Evolutionary conservation across 2,797 vertebrate genomes (phyloP), one percentile per base, ranked within the genome.

Genomic region (Chiroxiphia lanceolata): DNA sequence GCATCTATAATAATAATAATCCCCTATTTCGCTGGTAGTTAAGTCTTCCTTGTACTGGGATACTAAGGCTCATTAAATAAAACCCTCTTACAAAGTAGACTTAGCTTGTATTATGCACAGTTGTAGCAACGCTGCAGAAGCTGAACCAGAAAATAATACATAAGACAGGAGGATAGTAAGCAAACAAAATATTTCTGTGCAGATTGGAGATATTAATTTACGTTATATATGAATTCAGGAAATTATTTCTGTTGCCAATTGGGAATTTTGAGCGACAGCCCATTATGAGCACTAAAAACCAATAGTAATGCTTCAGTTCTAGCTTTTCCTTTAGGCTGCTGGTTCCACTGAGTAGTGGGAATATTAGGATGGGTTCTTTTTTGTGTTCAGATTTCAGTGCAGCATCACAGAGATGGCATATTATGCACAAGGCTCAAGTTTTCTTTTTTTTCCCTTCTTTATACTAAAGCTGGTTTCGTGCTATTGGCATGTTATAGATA

Each of bases 181-280:
- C 56, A 59, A 36, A 75, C 67, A 54, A 93, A 85, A 83, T 81
- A 69, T 67, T 89, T 83, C 57, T 45, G 20, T 88, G 94, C 89
- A 93, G 84, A 89, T 77, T 89, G 17, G 78, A 61, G n/a, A 69
- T 95, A 90, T 34, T 96, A 95, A 96, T 96, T 97, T 96, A 78
- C 92, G 77, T 89, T 77, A 36, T 88, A 63, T 69, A 82, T 57
- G 89, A 94, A 80, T 77, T 89, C 79, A 74, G 87, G 70, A 97
- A 96, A 91, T 97, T 26, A 94, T 96, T 94, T 96, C 81, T 95
- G 79, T 87, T 94, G 86, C 83, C 89, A 76, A 86, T 83, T 78
- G 82, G 87, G 93, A 97, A 75, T 95, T 93, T 54, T 69, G 87
- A 97, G 78, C 8, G 64, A 89, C 74, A 76, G 89, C 67, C 68